Conservation (phyloP, 2,888 invertebrate species). For the Calliopum simillimum region DNA sequence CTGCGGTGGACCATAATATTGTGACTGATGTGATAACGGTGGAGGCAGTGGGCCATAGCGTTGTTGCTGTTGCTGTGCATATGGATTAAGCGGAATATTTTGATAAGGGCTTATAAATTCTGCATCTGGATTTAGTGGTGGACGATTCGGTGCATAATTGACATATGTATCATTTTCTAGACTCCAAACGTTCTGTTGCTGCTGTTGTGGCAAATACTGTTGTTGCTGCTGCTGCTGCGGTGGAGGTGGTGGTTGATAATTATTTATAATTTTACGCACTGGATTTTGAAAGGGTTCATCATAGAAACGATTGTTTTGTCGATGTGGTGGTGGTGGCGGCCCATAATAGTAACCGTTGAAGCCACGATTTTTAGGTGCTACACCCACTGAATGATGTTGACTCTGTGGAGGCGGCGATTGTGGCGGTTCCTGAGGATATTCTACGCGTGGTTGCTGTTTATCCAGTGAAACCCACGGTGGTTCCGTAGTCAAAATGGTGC, state of each 20-base stretch:
- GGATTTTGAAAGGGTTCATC: slow-evolving; percentile 54
- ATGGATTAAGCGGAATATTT: slow-evolving; percentile 44
- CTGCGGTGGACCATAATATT: slow-evolving; percentile 59
- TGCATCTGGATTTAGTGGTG: slow-evolving; percentile 75
- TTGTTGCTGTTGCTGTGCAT: slow-evolving; percentile 64
- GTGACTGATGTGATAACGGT: slow-evolving; percentile 51
- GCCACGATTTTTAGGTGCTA: slow-evolving; percentile 51
- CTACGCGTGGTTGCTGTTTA: slow-evolving; percentile 54
- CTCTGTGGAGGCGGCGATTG: slow-evolving; percentile 42
- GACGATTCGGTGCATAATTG: slow-evolving; percentile 73
- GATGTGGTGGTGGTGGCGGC: slow-evolving; percentile 44
- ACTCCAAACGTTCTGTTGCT: slow-evolving; percentile 67
- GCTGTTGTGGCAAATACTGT: slow-evolving; percentile 48
- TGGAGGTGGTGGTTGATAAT: slow-evolving; percentile 46
- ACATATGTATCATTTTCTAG: slow-evolving; percentile 74
- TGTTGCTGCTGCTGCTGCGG: slow-evolving; percentile 44
- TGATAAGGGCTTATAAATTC: slow-evolving; percentile 70
- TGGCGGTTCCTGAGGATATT: slow-evolving; percentile 48
- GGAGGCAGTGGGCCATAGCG: slow-evolving; percentile 61
- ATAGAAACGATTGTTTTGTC: slow-evolving; percentile 57
- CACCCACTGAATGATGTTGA: slow-evolving; percentile 32
- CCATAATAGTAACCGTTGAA: slow-evolving; percentile 58
- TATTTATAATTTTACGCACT: slow-evolving; percentile 49
- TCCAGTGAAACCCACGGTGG: slow-evolving; percentile 56
- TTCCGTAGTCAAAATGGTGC: slow-evolving; percentile 70